Conservation (phyloP, 35 echinoderm and acorn worm species). For the Diadema setosum region DNA sequence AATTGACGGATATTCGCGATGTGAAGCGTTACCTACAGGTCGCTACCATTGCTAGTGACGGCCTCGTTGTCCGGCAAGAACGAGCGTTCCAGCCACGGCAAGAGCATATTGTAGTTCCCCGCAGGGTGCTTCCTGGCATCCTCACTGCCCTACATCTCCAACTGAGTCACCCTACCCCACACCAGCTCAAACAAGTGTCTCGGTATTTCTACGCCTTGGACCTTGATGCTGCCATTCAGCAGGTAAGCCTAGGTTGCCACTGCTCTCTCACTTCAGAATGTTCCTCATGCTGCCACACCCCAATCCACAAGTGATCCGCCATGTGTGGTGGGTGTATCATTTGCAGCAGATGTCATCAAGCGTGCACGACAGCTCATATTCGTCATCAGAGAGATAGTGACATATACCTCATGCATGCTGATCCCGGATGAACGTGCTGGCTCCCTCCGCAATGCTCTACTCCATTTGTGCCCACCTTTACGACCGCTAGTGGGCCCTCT, state of each 20-base stretch:
- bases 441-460: conserved; percentile 10
- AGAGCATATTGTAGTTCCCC: conserved; percentile 49
- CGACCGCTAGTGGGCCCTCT: no score
- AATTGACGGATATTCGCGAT: not conserved
- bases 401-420: not conserved
- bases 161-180: no score
- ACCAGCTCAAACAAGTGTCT: no score
- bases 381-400: conserved; percentile 32
- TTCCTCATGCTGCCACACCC: not conserved
- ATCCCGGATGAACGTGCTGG: conserved; percentile 33
- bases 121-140: conserved; percentile 31
- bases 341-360: conserved; percentile 63
- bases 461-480: no score
- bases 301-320: conserved; percentile 43
- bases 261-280: conserved; percentile 25
- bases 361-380: conserved; percentile 52
- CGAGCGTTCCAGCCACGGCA: conserved; percentile 17
- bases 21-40: conserved; percentile 30
- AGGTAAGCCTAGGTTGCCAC: not conserved
- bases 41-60: conserved; percentile 21
- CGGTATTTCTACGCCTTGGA: conserved; percentile 51
- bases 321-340: conserved; percentile 36
- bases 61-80: conserved; percentile 19
- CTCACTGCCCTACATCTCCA: no score
- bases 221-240: no score